Evolutionary conservation across 2,888 invertebrate species (phyloP).

Genomic region (Nemurella pictetii): DNA sequence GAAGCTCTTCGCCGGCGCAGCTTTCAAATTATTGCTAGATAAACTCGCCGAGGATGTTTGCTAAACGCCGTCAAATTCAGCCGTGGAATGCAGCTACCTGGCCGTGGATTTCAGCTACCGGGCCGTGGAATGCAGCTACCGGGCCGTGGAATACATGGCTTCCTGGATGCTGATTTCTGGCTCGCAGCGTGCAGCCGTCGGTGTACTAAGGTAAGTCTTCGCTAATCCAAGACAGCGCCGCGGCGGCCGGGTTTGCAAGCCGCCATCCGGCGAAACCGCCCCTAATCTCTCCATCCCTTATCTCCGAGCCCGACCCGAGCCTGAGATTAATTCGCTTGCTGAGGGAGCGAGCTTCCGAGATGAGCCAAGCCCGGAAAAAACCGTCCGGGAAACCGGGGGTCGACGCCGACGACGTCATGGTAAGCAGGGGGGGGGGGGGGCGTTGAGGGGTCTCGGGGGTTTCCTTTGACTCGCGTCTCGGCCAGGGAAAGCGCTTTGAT

Average conservation of each 20-base stretch:
- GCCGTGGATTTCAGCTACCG: too few relatives aligned
- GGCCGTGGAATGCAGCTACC: background rate
- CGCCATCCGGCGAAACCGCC: background rate
- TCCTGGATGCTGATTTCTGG: background rate
- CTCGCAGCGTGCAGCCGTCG: background rate
- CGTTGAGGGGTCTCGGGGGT: background rate
- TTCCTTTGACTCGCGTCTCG: background rate
- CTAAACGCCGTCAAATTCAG: background rate
- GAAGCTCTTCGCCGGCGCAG: background rate
- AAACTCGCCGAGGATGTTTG: background rate
- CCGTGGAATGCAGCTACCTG: background rate
- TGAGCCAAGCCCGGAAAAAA: background rate
- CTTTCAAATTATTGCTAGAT: background rate
- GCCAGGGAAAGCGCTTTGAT: background rate
- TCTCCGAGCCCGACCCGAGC: background rate
- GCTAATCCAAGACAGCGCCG: background rate
- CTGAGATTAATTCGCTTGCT: background rate
- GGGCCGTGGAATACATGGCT: too few relatives aligned
- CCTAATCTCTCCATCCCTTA: background rate
- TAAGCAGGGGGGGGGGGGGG: background rate
- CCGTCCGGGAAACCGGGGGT: background rate
- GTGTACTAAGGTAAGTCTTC: background rate
- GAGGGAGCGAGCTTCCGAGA: background rate
- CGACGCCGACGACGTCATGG: background rate
- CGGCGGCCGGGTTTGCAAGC: background rate